Evolutionary conservation across 2,113 vertebrate genomes (phyloP).

Genomic region (Oceanodroma tethys): DNA sequence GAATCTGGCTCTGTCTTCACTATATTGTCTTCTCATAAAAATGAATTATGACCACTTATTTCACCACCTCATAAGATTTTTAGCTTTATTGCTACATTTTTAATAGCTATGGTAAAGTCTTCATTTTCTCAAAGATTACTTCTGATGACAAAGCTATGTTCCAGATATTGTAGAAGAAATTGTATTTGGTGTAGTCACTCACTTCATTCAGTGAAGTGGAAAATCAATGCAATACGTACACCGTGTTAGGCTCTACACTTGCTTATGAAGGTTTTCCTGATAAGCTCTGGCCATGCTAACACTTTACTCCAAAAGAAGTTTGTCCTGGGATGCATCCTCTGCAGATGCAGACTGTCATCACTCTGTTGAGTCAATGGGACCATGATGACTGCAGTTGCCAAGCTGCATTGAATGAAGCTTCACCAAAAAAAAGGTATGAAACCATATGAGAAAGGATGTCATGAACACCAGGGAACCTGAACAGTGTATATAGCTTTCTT

Average conservation of each 20-base stretch:
- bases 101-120: slow-evolving; percentile 4
- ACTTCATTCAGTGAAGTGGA: neutral
- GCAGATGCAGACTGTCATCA: neutral
- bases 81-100: neutral
- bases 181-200: neutral
- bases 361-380: neutral
- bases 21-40: neutral
- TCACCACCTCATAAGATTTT: slow-evolving; percentile 4
- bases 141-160: neutral
- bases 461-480: neutral
- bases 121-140: slow-evolving; percentile 5
- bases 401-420: neutral
- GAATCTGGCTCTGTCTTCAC: neutral
- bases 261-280: neutral
- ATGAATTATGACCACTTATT: slow-evolving; percentile 1
- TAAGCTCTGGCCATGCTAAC: neutral
- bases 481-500: neutral
- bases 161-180: neutral
- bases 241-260: neutral
- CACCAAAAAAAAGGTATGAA: neutral
- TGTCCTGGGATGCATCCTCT: neutral
- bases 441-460: neutral
- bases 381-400: neutral
- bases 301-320: neutral
- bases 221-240: neutral